Base-by-base conservation (phyloP, 2,113 vertebrate genomes). In the Calyptomena viridis region DNA sequence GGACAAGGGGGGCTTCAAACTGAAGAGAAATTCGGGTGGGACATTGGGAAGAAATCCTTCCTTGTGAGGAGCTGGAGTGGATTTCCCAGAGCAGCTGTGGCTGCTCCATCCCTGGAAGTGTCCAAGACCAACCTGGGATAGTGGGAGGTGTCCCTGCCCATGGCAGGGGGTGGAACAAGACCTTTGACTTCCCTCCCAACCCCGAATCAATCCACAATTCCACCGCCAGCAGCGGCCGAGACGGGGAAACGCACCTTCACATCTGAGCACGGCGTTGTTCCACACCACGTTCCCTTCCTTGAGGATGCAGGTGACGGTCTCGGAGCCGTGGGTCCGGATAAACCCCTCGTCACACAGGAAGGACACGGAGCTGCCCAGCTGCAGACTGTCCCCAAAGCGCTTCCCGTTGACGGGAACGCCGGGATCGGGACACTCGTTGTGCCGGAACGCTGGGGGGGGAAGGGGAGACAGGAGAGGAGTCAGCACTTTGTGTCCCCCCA, bases 281-380 rank as follows among this genome's bases (percentile, higher is more conserved):
- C 99, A 99, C 60, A 99, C 99, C 92, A 99, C 99, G 1, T 98
- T 99, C 33, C 99, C 99, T 39, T 99, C 99, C 97, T 99, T 99
- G 90, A 99, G 97, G 84, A 99, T 98, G 80, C 99, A 99, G 77
- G 99, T 99, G 96, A 99, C 96, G 42, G 98, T 99, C 93, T 99
- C 99, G 0, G 99, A 99, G 90, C 99, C 99, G 5, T 99, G 99
- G 2, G 99, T 99, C 93, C 99, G 98, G 1, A 99, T 98, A 78
- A 99, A 99, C 39, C 99, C 99, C 87, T 99, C 99, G 2, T 99
- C 99, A 1, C 99, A 99, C 13, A 99, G 97, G 97, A 99, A 99
- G 17, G 99, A 99, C 93, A 99, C 99, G 6, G 99, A 99, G 91
- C 99, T 99, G 63, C 99, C 99, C 23, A 99, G 98, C 96, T 99